Percentiles rank a stretch among this genome's conserved stretches.
Evolutionary conservation across 2,113 vertebrate genomes (phyloP).

Genomic region (Dissostichus mawsoni): DNA sequence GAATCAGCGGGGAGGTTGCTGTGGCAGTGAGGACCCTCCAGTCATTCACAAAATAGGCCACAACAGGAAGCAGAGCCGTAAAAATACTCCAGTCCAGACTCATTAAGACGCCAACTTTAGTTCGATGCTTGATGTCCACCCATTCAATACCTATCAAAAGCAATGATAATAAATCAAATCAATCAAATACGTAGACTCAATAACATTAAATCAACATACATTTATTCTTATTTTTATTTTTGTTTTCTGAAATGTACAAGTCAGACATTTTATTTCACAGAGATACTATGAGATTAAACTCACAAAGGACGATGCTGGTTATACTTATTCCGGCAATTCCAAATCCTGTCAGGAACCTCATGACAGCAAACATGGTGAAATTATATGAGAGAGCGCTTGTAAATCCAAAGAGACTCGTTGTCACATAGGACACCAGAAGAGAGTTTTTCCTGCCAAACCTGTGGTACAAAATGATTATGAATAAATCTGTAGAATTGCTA

Average conservation of each 20-base stretch:
- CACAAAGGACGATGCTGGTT: constrained; percentile 70
- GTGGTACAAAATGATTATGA: not conserved
- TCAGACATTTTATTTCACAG: not conserved
- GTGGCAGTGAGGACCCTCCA: constrained; percentile 70
- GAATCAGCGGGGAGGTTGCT: constrained; percentile 56
- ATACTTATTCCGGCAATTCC: constrained; percentile 77
- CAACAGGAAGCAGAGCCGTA: constrained; percentile 48
- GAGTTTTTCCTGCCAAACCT: constrained; percentile 77
- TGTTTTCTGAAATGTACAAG: no score
- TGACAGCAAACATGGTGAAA: constrained; percentile 69
- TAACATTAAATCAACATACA: not conserved
- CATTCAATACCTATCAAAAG: constrained; percentile 72
- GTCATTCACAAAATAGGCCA: constrained; percentile 76
- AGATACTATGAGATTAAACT: constrained; percentile 37
- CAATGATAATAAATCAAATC: not conserved
- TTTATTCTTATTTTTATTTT: not conserved
- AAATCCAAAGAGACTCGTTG: constrained; percentile 52
- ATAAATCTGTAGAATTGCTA: not conserved
- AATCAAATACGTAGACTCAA: not conserved
- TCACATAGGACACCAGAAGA: constrained; percentile 72
- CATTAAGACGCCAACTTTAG: constrained; percentile 55
- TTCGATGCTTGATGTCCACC: constrained; percentile 77
- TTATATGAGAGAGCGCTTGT: constrained; percentile 71
- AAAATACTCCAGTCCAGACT: constrained; percentile 72
- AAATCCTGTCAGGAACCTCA: constrained; percentile 80